A percentile compares a stretch with the other conserved stretches of the same genome.
Evolutionary conservation across 2,113 vertebrate genomes (phyloP).

Genomic region (Serilophus lunatus): DNA sequence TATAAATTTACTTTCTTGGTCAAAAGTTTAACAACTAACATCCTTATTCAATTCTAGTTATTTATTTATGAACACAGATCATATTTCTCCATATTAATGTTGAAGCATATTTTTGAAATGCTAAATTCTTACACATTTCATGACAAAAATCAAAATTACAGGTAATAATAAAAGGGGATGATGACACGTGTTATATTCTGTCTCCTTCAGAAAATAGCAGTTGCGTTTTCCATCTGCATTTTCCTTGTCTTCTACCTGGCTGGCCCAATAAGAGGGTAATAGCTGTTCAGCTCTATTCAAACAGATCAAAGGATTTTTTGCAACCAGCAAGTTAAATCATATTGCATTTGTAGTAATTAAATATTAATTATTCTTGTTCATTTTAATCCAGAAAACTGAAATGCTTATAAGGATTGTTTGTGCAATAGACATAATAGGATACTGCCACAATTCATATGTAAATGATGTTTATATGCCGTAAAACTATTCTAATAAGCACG

Average conservation of each 20-base stretch:
- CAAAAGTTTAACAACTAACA: neutral
- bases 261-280: neutral
- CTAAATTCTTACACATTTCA: neutral
- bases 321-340: neutral
- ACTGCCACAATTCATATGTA: neutral
- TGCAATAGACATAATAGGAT: neutral
- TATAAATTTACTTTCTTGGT: neutral
- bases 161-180: neutral
- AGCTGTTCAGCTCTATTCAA: neutral
- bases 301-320: accelerated
- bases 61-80: neutral
- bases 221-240: neutral
- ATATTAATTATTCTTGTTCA: neutral
- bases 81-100: neutral
- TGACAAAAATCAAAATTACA: neutral
- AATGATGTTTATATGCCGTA: neutral
- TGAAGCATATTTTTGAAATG: neutral
- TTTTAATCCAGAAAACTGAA: neutral
- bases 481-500: neutral
- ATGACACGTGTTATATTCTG: neutral
- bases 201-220: neutral
- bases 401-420: neutral
- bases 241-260: neutral
- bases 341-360: neutral
- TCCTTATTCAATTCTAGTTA: neutral